Base-by-base conservation (phyloP, 1,140 invertebrate genomes). In the Diuraphis noxia region DNA sequence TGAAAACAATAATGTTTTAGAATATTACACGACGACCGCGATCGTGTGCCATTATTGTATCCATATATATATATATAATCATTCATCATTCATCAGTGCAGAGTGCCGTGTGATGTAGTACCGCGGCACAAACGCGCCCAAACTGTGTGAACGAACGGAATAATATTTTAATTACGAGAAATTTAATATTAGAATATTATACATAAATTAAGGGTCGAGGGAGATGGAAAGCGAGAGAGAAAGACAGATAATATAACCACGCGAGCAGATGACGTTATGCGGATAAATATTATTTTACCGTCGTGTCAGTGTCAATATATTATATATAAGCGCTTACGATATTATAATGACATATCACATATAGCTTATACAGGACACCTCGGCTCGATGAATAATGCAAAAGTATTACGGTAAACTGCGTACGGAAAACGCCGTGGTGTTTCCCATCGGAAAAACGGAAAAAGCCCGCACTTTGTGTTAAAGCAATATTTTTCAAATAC, bases 41-140 rank as follows among this genome's bases (percentile, higher is more conserved):
- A 72, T 72, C n/a, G n/a, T 72, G 56, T 72, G 30, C 56, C 56
- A 72, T 72, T n/a, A 72, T n/a, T 72, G 56, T 72, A 72, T n/a
- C 30, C 34, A n/a, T 72, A 72, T 63, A n/a, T 17, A 25, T 34
- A 72, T 4, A n/a, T 34, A 72, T 17, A 3, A n/a, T 72, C 19
- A 72, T n/a, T n/a, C n/a, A n/a, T n/a, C n/a, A n/a, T n/a, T n/a
- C n/a, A n/a, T n/a, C n/a, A n/a, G n/a, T n/a, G n/a, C n/a, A n/a
- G n/a, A n/a, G 17, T 72, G n/a, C 13, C 56, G 56, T n/a, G 30
- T 5, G 56, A 6, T 6, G 30, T 72, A 23, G n/a, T n/a, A n/a
- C n/a, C 46, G n/a, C n/a, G 13, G 52, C 9, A 72, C 30, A n/a
- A 72, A 72, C 34, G 30, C 56, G 56, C 56, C 17, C 17, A n/a